phyloP scores from a whole-genome alignment of 2,113 vertebrate species.

The Bostrychus sinensis region DNA sequence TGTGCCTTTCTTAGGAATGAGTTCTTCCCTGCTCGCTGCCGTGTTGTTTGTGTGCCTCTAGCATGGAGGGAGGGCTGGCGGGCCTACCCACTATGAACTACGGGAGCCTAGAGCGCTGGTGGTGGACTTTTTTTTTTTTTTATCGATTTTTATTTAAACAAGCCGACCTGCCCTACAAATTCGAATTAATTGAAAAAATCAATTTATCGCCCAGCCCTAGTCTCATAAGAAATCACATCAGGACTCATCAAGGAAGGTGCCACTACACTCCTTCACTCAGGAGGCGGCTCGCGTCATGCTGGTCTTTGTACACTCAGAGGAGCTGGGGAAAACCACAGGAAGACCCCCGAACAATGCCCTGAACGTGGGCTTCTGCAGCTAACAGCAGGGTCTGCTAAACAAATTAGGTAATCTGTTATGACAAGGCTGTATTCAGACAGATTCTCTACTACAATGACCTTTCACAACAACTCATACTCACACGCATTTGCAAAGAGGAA shows the following conservation, averaged over 20 bases:
- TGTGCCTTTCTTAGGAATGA: too few relatives aligned
- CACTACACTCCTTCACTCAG: slow-evolving; percentile 35
- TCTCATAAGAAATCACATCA: slow-evolving; percentile 13
- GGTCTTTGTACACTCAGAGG: slow-evolving; percentile 35
- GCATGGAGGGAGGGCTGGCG: too few relatives aligned
- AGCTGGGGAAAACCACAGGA: slow-evolving; percentile 65
- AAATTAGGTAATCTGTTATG: slow-evolving; percentile 78
- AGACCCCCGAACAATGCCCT: slow-evolving; percentile 72
- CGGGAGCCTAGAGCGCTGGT: too few relatives aligned
- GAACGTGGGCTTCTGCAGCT: slow-evolving; percentile 57
- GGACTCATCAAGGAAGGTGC: slow-evolving; percentile 20
- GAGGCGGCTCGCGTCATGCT: slow-evolving; percentile 53
- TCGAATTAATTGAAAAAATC: too few relatives aligned
- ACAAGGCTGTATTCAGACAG: slow-evolving; percentile 65
- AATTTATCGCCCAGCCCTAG: too few relatives aligned
- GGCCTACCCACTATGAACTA: too few relatives aligned
- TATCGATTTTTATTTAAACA: too few relatives aligned
- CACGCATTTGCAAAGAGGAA: slow-evolving; percentile 1
- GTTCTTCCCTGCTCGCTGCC: too few relatives aligned
- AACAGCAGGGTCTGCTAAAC: slow-evolving; percentile 59
- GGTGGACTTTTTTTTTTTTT: too few relatives aligned
- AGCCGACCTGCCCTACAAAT: too few relatives aligned
- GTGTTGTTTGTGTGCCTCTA: too few relatives aligned
- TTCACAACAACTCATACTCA: slow-evolving; percentile 37
- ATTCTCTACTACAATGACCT: slow-evolving; percentile 56